Evolutionary conservation across 2,113 vertebrate species (phyloP), one percentile per base, ranked within the genome.

Genomic region (Choloepus hoffmanni): DNA sequence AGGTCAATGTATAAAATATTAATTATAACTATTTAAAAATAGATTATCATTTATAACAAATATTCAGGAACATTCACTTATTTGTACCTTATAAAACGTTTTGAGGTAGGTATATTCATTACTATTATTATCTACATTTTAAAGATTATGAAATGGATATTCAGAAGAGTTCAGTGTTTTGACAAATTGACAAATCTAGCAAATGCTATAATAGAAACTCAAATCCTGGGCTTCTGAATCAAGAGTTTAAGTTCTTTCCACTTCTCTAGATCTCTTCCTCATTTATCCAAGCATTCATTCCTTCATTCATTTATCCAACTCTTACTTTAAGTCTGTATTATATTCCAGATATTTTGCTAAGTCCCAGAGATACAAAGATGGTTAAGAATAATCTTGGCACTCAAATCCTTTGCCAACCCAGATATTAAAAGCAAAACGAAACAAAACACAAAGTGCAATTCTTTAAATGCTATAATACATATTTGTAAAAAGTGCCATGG

Each of bases 401-500:
- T 9, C 62, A 62, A n/a, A 83, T 28, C 28, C 43, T 84, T 45
- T 36, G 62, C 28, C 28, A 12, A 23, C 15, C 36, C 6, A 43
- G 7, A 12, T 30, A 43, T 28, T 55, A 21, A 62, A 50, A 89
- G 87, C 26, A 33, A 79, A 65, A 55, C 2, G 30, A 11, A 30
- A 65, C 5, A 10, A 67, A 68, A 33, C 76, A 24, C 58, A 48
- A 33, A 10, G 7, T 21, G 40, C 2, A 11, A 26, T 26, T 72
- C 40, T 4, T 36, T 40, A 55, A 48, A 15, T 1, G 2, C 43
- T 23, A 0, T 62, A 21, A 14, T 19, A 14, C 5, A 33, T 1
- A 0, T 33, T 26, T n/a, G 19, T n/a, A 33, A 13, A 30, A 36
- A 28, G n/a, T 16, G 5, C 26, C 14, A 12, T 0, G 0, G 33